phyloP scores from a whole-genome alignment of 2,888 invertebrate genomes.

The Callyntrura sp. region DNA sequence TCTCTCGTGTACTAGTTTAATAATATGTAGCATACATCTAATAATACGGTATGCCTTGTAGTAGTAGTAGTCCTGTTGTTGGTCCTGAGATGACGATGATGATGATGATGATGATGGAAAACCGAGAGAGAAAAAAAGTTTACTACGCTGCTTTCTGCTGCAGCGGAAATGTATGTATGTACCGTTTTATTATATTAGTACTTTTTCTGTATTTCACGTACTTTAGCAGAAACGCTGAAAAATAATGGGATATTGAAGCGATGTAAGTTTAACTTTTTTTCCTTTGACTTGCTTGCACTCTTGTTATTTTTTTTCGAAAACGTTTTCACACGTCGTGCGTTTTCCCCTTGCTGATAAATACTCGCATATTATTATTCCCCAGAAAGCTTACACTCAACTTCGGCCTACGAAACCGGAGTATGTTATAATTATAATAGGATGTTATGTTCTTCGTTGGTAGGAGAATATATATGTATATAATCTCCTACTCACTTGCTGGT shows the following conservation, averaged over 20 bases:
- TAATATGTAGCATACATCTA: neutral
- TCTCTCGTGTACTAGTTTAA: neutral
- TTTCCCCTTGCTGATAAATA: constrained; percentile 13
- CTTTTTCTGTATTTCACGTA: neutral
- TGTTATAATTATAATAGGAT: no score
- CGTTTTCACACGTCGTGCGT: constrained; percentile 42
- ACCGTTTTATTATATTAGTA: neutral
- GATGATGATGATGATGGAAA: constrained; percentile 1
- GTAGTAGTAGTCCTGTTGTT: no score
- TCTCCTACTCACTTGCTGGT: neutral
- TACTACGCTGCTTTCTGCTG: neutral
- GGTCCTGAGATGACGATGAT: neutral
- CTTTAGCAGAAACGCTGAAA: constrained; percentile 3
- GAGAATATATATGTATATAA: neutral
- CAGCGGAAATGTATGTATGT: neutral
- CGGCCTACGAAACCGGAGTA: no score
- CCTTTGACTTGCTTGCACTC: constrained; percentile 23
- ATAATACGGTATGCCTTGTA: neutral
- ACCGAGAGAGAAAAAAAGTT: constrained; percentile 3
- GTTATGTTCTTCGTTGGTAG: neutral
- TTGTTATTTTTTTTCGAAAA: constrained; percentile 45
- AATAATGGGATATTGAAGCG: constrained; percentile 24
- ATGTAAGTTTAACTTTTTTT: constrained; percentile 39
- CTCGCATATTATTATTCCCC: constrained; percentile 8
- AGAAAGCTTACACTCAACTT: neutral